Percentiles rank a stretch among this genome's conserved stretches.
Evolutionary conservation across 1,140 invertebrate species (phyloP).

Genomic region (Pachyrhynchus sulphureomaculatus): DNA sequence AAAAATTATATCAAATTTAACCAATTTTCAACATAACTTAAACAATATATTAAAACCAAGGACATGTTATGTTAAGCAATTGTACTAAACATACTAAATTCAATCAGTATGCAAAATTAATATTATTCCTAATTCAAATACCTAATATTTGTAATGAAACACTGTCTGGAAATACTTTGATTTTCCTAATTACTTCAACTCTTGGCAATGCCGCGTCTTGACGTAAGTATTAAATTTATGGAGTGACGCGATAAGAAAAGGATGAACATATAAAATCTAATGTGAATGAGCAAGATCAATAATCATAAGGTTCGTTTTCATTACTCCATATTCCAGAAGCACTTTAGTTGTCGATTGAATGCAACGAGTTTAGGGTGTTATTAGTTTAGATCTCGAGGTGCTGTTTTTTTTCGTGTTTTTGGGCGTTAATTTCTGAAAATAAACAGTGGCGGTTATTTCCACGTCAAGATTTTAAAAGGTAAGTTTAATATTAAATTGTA

Average conservation of each 20-base stretch:
- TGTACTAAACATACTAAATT: too few relatives aligned
- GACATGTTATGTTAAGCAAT: too few relatives aligned
- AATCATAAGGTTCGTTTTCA: background rate
- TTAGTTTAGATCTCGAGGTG: background rate
- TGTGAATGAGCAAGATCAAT: background rate
- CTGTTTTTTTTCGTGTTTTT: conserved; percentile 2
- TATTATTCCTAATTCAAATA: too few relatives aligned
- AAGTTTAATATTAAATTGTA: too few relatives aligned
- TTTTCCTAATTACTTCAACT: background rate
- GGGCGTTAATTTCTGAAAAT: background rate
- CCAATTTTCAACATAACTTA: too few relatives aligned
- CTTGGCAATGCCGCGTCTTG: background rate
- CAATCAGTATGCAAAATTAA: too few relatives aligned
- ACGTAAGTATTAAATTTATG: conserved; percentile 2
- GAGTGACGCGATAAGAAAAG: background rate
- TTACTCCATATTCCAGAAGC: background rate
- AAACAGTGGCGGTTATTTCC: too few relatives aligned
- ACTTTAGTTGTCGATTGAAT: background rate
- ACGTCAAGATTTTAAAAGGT: too few relatives aligned
- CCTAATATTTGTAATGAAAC: too few relatives aligned
- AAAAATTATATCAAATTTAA: too few relatives aligned
- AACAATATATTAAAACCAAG: too few relatives aligned
- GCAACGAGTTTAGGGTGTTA: background rate
- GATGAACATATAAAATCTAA: background rate
- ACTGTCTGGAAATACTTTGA: too few relatives aligned